These are phyloP conservation scores for Sorex maritimensis DNA, from an alignment of 2,797 vertebrate species.

Conservation along the genomic window DNA sequence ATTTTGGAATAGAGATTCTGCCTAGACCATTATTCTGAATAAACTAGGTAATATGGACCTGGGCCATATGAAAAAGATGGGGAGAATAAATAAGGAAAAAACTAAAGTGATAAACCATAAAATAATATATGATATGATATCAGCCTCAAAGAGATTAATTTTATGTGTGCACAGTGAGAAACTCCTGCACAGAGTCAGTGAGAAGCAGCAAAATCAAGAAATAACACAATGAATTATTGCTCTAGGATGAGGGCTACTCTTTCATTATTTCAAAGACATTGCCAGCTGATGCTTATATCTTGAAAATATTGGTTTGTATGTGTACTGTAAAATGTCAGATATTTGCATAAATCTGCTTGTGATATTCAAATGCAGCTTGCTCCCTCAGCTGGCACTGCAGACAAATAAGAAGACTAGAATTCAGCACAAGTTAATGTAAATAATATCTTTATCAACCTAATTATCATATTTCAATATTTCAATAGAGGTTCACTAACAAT, in stretches of 20 bases:
- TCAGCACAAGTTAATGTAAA: slow-evolving; percentile 44
- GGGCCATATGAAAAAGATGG: background rate
- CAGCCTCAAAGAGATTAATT: slow-evolving; percentile 4
- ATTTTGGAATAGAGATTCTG: slow-evolving; percentile 11
- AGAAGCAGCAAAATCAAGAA: slow-evolving; percentile 45
- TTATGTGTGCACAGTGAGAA: background rate
- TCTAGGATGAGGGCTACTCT: slow-evolving; percentile 47
- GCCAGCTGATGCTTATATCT: slow-evolving; percentile 34
- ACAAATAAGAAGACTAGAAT: background rate
- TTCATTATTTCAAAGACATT: slow-evolving; percentile 54
- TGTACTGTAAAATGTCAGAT: slow-evolving; percentile 20
- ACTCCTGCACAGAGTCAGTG: background rate
- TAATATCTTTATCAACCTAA: slow-evolving; percentile 23
- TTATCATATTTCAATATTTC: slow-evolving; percentile 61
- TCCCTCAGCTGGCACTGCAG: background rate
- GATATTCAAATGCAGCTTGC: slow-evolving; percentile 11
- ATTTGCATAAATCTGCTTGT: slow-evolving; percentile 10
- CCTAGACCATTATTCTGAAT: background rate
- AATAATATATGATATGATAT: background rate
- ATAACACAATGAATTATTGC: slow-evolving; percentile 10
- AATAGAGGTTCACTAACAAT: slow-evolving; percentile 15
- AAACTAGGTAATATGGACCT: background rate
- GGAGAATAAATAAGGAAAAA: slow-evolving; percentile 17
- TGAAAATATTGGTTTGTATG: slow-evolving; percentile 30
- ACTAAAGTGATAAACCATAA: slow-evolving; percentile 1